Evolutionary conservation across 2,797 vertebrate species (phyloP).

Genomic region (Coregonus sp.): DNA sequence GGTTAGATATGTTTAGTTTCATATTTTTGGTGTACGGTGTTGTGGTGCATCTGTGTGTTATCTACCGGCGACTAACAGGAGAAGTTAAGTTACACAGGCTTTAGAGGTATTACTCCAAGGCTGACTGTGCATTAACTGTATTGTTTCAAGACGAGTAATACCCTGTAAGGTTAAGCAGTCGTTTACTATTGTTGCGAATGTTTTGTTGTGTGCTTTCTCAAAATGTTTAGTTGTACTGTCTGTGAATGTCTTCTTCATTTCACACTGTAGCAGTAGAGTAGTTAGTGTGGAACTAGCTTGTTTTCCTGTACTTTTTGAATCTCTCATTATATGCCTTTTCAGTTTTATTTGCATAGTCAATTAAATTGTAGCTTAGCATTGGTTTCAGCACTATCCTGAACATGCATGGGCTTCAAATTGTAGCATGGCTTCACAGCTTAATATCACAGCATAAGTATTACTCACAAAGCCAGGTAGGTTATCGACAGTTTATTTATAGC

Average conservation of each 20-base stretch:
- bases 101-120: not conserved
- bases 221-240: conserved; percentile 1
- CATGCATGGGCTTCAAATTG: not conserved
- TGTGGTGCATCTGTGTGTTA: conserved; percentile 31
- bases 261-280: not conserved
- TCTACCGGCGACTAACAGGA: conserved; percentile 37
- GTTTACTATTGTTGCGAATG: not conserved
- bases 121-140: not conserved
- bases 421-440: not conserved
- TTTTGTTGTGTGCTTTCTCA: not conserved
- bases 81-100: conserved; percentile 58
- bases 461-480: not conserved
- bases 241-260: conserved; percentile 1
- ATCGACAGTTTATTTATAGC: not conserved
- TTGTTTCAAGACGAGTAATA: not conserved
- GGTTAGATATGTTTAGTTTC: conserved; percentile 75
- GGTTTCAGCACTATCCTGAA: not conserved
- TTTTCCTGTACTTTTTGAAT: not conserved
- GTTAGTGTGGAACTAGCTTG: not conserved
- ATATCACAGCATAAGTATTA: not conserved
- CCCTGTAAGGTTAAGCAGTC: not conserved
- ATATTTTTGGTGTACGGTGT: conserved; percentile 46
- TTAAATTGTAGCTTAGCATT: not conserved
- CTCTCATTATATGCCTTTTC: not conserved
- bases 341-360: not conserved